Evolutionary conservation across 1,140 invertebrate genomes (phyloP).

Genomic region (Penaeus vannamei): DNA sequence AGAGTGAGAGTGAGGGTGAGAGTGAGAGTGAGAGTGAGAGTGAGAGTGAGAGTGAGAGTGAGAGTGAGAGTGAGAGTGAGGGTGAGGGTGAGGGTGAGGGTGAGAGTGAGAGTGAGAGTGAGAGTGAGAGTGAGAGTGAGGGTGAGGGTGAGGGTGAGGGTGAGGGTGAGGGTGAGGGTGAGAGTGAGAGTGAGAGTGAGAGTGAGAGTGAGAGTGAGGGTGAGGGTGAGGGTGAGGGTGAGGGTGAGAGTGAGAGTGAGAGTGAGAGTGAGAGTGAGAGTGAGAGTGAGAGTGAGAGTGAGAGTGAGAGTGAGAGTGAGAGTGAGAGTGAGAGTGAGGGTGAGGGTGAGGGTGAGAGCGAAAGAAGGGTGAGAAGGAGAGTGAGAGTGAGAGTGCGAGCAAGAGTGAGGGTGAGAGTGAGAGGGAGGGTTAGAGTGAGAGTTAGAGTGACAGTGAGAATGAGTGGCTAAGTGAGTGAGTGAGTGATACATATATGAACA

Average conservation of each 20-base stretch:
- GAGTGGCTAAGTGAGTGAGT: background rate
- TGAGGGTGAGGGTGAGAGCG: background rate
- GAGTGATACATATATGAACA: too few species aligned
- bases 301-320: too few species aligned
- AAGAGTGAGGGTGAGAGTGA: background rate
- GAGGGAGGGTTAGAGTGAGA: background rate
- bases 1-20: background rate
- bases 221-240: background rate
- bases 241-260: background rate
- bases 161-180: background rate
- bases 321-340: background rate
- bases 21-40: too few species aligned
- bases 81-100: too few species aligned
- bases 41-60: slow-evolving; percentile 24
- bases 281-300: background rate
- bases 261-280: background rate
- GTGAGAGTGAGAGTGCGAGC: too few species aligned
- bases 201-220: background rate
- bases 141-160: background rate
- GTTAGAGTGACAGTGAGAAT: background rate
- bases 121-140: background rate
- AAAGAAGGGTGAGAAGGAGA: background rate
- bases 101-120: background rate
- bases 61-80: background rate
- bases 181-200: slow-evolving; percentile 1